Evolutionary conservation across 2,113 vertebrate species (phyloP), one percentile per base, ranked within the genome.

Genomic region (Zonotrichia leucophrys): DNA sequence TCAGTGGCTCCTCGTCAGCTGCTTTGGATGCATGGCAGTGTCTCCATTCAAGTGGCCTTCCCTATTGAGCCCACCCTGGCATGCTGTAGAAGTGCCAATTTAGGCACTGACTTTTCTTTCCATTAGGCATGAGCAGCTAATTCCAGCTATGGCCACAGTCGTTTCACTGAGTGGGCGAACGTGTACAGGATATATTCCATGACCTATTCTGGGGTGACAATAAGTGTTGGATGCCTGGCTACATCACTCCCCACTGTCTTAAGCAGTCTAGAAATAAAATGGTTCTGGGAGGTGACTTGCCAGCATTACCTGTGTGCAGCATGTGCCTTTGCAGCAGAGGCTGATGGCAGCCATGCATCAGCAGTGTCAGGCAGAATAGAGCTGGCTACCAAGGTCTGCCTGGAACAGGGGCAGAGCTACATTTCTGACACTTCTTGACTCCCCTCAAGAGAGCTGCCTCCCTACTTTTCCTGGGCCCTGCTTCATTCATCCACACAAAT

Each of bases 71-170:
- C 87, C 92, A 92, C 69, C 73, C 78, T 39, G 83, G 77, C 94
- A 81, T 12, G 8, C 44, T 2, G 2, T 56, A 91, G 73, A 83
- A 86, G 83, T 95, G 83, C 95, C 91, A 93, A 28, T 81, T 92
- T 86, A 83, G 80, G 83, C 52, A 41, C 73, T 75, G 94, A 90
- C 72, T 95, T 92, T 83, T 81, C 79, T 96, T 95, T 94, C 90
- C 93, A 70, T 94, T 78, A 86, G 64, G 73, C 80, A 1, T 53
- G 76, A 90, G 80, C 69, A 84, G 88, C 90, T 97, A 96, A 96
- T 96, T 94, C 83, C 88, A 94, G 92, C 88, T 78, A 96, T 94
- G 93, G 94, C 64, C 1, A 3, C 88, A 81, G 80, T 44, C 46
- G 0, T 89, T 95, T 96, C 80, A 79, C 66, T 75, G 86, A 92